Evolutionary conservation across 2,888 invertebrate genomes (phyloP), one percentile per base, ranked within the genome.

Genomic region (Platycnemis pennipes): DNA sequence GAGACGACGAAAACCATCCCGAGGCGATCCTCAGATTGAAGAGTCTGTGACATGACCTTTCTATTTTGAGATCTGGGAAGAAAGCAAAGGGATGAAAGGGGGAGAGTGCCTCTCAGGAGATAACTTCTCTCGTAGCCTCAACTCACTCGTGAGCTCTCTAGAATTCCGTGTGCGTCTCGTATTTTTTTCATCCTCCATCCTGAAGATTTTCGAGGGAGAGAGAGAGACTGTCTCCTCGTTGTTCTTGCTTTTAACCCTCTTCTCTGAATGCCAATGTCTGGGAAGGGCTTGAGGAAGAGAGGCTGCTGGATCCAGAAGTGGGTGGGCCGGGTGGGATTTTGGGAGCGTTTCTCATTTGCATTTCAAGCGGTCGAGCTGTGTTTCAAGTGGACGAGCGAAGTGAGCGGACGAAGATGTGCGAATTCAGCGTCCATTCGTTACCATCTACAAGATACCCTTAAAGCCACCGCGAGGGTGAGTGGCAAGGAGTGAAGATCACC

Each of bases 101-200:
- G 7, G 77, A 2, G 77, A 37, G 77, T n/a, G n/a, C n/a, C n/a
- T n/a, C 63, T 22, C 22, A 26, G 63, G 77, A 77, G 77, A 77
- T 77, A 77, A 77, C 77, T 37, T 37, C 37, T 77, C 37, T 37
- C 77, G 2, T 7, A 2, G 13, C 13, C 77, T 13, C 37, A 5
- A 13, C 77, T 13, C 37, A 2, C 77, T 77, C 77, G 31, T 11
- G 77, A 77, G 37, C 77, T 77, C 5, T 77, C 37, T 16, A 37
- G 37, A 77, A 77, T 77, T 77, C 77, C 13, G 77, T 31, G 31
- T 31, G 77, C 77, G 77, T 77, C 77, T 77, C 77, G 37, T n/a
- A 63, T 37, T 77, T 77, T 77, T 77, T 77, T 49, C 37, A 77
- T 77, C 77, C 77, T 63, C n/a, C 63, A 63, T 63, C 63, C 63